Conservation (phyloP, 2,888 invertebrate species). For the Patella pellucida region DNA sequence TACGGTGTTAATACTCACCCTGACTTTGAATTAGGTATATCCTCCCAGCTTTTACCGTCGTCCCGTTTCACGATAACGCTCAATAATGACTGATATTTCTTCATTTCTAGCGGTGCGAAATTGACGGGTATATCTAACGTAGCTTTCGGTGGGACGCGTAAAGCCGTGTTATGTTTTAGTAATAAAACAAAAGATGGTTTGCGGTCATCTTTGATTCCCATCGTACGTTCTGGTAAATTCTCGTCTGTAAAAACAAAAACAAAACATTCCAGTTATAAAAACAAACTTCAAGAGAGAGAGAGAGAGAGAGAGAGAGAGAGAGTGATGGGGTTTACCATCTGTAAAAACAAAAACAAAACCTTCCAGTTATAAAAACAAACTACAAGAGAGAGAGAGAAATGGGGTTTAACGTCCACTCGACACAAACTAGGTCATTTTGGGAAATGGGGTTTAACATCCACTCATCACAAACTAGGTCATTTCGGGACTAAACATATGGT, state of each 20-base stretch:
- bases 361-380: too few species aligned
- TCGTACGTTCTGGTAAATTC: conserved; percentile 28
- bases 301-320: too few species aligned
- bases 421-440: too few species aligned
- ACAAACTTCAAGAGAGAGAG: too few species aligned
- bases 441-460: too few species aligned
- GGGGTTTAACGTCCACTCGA: too few species aligned
- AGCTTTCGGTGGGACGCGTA: conserved; percentile 66
- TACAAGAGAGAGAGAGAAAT: too few species aligned
- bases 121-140: conserved; percentile 69
- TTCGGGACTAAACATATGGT: too few species aligned
- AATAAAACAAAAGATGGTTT: conserved; percentile 65
- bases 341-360: conserved; percentile 28
- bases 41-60: conserved; percentile 52
- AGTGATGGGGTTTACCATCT: conserved; percentile 30
- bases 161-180: conserved; percentile 53
- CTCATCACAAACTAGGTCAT: too few species aligned
- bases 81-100: conserved; percentile 61
- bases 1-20: conserved; percentile 44
- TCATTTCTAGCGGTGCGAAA: conserved; percentile 68
- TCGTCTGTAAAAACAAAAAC: conserved; percentile 34
- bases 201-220: conserved; percentile 20
- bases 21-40: conserved; percentile 45
- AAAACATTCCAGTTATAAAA: too few species aligned
- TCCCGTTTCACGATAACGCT: conserved; percentile 61